Evolutionary conservation across 2,888 invertebrate genomes (phyloP), one percentile per base, ranked within the genome.

Genomic region (Ephialtes manifestator): DNA sequence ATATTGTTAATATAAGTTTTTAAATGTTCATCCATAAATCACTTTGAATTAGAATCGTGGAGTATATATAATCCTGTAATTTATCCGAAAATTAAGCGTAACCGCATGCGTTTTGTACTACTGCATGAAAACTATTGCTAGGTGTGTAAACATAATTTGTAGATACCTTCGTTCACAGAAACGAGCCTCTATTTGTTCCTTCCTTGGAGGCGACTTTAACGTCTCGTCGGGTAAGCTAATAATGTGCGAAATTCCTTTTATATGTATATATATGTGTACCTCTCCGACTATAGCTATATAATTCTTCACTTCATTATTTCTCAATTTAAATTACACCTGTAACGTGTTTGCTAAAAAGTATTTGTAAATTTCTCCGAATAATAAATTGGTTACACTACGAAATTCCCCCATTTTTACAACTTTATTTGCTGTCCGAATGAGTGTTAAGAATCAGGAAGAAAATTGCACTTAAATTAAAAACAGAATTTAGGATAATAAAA

Each of bases 211-310:
- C 43, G 70, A 46, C 68, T 83, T 75, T 70, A 46, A 80, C 78
- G 78, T 81, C 51, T 63, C 70, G 53, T 79, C 53, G 60, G 48
- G 70, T 71, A 71, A 75, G 81, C 70, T 87, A 85, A 87, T 81
- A 83, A 86, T 80, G 83, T 87, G 87, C 77, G 85, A 88, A 85
- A 86, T 87, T 85, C 81, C 83, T 84, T 86, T 72, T 72, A 75
- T 72, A 43, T 51, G 70, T 78, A 65, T 75, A 78, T 71, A 39
- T 51, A 70, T 78, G 28, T 72, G 24, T 31, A 75, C 28, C 53
- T 58, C 53, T 2, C 43, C 35, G 58, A 48, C 63, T 63, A 39
- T 63, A 35, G 58, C 48, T 63, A n/a, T 46, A 46, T 13, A 53
- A 67, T 58, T 65, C 58, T 53, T 71, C 60, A 43, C 55, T 43